A percentile compares a stretch with the other conserved stretches of the same genome.
Conservation (phyloP, 2,797 vertebrate species). For the Alca torda region DNA sequence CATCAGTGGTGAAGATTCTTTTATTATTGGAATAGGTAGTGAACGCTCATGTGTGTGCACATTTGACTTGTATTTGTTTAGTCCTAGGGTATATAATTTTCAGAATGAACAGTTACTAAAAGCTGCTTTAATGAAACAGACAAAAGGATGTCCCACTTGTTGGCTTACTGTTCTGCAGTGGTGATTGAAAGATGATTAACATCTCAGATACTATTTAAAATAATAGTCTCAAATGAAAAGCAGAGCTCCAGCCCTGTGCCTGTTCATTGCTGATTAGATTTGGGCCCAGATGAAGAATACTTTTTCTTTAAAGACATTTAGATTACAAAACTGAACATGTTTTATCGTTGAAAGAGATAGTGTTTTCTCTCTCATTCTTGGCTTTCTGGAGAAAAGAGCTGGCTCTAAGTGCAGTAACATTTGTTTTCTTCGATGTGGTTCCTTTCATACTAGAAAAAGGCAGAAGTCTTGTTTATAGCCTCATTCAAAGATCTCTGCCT, state of each 20-base stretch:
- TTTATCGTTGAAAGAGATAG: background rate
- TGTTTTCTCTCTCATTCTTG: background rate
- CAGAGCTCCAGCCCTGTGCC: background rate
- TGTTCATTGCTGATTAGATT: background rate
- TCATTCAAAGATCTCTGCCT: background rate
- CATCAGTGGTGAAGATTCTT: background rate
- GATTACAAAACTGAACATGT: background rate
- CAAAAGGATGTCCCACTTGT: background rate
- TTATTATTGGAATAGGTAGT: background rate
- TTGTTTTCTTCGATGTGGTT: background rate
- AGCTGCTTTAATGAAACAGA: background rate
- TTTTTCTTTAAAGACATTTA: background rate
- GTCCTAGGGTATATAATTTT: background rate
- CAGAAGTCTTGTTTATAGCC: background rate
- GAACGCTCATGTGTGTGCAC: background rate
- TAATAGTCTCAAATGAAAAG: background rate
- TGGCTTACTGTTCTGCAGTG: background rate
- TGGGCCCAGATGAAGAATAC: background rate
- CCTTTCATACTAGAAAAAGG: background rate
- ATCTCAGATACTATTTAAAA: background rate
- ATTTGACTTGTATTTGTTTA: background rate
- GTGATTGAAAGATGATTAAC: background rate
- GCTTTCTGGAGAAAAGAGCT: background rate
- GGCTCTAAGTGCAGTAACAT: background rate
- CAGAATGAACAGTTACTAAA: background rate